Conservation (phyloP, 2,888 invertebrate genomes). For the Lasioglossum calceatum region DNA sequence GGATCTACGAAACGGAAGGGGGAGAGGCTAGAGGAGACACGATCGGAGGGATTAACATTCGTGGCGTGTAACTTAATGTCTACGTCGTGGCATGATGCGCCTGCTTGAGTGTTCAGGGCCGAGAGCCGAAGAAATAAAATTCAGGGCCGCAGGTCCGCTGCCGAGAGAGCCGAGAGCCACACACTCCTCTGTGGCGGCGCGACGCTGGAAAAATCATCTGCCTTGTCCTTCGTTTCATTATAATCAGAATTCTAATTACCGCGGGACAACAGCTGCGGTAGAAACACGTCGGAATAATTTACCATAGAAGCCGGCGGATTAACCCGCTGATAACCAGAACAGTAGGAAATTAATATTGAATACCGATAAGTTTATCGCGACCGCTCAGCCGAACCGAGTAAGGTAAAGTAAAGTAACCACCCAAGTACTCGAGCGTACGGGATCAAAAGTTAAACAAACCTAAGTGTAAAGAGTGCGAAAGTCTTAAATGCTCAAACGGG, state of each 20-base stretch:
- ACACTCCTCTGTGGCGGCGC: not conserved
- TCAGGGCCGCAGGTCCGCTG: constrained; percentile 33
- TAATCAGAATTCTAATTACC: not conserved
- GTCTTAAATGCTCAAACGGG: not conserved
- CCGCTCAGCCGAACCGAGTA: not conserved
- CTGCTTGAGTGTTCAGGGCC: constrained; percentile 47
- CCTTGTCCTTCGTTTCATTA: not conserved
- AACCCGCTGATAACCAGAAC: not conserved
- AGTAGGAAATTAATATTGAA: constrained; percentile 8
- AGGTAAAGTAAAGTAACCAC: not conserved
- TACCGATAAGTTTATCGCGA: not conserved
- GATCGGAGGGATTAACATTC: constrained; percentile 73
- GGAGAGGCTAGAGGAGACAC: constrained; percentile 54
- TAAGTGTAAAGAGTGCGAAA: not conserved
- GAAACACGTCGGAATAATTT: not conserved
- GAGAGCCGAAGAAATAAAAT: constrained; percentile 35
- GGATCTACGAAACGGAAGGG: constrained; percentile 44
- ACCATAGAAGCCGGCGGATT: not conserved
- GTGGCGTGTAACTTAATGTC: constrained; percentile 71
- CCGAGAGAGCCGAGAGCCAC: not conserved
- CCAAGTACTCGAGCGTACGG: not conserved
- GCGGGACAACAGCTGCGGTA: not conserved
- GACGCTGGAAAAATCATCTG: constrained; percentile 3
- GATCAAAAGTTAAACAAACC: not conserved
- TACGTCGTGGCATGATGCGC: constrained; percentile 53